These are phyloP conservation scores for Perognathus longimembris DNA, from an alignment of 2,113 vertebrate genomes.

Conservation along the genomic window DNA sequence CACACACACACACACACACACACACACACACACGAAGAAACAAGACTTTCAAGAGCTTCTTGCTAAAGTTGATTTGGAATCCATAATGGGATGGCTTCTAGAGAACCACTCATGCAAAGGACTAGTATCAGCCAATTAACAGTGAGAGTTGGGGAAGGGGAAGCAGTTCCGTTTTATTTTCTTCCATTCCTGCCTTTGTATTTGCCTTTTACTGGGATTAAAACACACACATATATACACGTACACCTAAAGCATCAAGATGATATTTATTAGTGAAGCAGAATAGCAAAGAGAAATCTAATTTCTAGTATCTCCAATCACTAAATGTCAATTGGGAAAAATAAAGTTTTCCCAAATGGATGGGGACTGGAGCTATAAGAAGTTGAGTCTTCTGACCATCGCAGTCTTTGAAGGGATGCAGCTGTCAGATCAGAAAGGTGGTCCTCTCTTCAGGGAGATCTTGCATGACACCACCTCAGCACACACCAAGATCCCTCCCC, in stretches of 20 bases:
- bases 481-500: background rate
- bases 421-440: background rate
- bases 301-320: background rate
- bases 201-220: background rate
- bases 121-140: background rate
- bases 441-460: background rate
- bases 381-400: background rate
- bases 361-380: background rate
- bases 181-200: background rate
- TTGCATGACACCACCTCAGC: background rate
- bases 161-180: background rate
- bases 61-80: slow-evolving; percentile 26
- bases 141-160: background rate
- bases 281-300: background rate
- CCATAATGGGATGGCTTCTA: background rate
- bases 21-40: background rate
- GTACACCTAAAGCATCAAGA: background rate
- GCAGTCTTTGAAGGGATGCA: background rate
- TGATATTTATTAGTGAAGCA: slow-evolving; percentile 25
- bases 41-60: background rate
- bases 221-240: too few relatives aligned
- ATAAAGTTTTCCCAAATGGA: background rate
- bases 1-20: background rate
- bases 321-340: background rate
- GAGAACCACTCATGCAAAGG: background rate